Conservation (phyloP, 1,140 invertebrate genomes). For the Zaprionus taronus region DNA sequence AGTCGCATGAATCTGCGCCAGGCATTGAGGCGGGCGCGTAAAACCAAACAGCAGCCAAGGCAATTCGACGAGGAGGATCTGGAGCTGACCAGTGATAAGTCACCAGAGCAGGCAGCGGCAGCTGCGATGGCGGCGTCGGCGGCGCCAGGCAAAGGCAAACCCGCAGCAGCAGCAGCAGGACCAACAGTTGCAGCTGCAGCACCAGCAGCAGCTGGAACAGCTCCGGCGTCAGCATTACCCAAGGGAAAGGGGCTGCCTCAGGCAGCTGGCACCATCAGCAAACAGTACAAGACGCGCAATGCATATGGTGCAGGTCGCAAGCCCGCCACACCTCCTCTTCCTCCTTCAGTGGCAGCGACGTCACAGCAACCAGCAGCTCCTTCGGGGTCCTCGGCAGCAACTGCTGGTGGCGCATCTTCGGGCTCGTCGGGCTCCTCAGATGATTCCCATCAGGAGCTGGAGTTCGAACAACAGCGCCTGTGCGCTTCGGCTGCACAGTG, state of each 20-base stretch:
- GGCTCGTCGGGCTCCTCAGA: conserved; percentile 70
- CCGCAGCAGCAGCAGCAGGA: neutral
- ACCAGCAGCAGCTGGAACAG: neutral
- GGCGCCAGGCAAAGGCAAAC: conserved; percentile 22
- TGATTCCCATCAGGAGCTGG: conserved; percentile 62
- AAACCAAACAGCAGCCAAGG: conserved; percentile 72
- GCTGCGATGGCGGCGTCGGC: neutral
- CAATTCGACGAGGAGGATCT: conserved; percentile 54
- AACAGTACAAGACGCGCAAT: conserved; percentile 51
- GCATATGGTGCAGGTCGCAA: conserved; percentile 27
- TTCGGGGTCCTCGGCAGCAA: neutral
- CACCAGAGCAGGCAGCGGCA: neutral
- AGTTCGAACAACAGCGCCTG: conserved; percentile 55
- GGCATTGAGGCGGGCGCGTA: conserved; percentile 70
- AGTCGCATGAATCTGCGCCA: conserved; percentile 75
- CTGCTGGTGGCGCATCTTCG: conserved; percentile 13
- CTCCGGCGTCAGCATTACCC: neutral
- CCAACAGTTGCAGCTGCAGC: neutral
- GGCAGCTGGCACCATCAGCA: conserved; percentile 3
- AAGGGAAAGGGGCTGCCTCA: conserved; percentile 6
- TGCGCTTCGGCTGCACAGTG: conserved; percentile 61
- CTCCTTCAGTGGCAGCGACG: neutral
- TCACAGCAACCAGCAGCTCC: neutral
- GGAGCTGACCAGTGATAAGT: conserved; percentile 53
- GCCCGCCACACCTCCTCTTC: conserved; percentile 16